A percentile compares a stretch with the other conserved stretches of the same genome.
phyloP scores from a whole-genome alignment of 2,113 vertebrate genomes.

The Corythoichthys intestinalis region DNA sequence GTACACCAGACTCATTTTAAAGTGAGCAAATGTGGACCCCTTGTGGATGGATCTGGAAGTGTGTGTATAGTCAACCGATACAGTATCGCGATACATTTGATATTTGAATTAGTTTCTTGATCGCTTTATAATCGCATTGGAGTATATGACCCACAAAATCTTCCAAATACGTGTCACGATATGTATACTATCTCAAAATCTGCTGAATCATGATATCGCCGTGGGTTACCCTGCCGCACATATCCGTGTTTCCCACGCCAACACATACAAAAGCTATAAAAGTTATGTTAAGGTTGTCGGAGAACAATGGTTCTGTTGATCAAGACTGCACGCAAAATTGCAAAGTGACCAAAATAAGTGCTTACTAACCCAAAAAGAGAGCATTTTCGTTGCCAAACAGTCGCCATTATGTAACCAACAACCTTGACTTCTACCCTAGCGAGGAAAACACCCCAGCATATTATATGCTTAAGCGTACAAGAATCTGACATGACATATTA shows the following conservation, averaged over 20 bases:
- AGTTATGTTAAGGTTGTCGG: not conserved
- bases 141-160: no score
- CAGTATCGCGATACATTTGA: no score
- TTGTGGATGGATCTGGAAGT: conserved; percentile 9
- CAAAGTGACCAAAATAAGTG: conserved; percentile 7
- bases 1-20: no score
- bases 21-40: conserved; percentile 18
- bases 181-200: not conserved
- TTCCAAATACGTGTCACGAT: no score
- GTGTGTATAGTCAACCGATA: no score
- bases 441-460: not conserved
- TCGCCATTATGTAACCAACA: not conserved
- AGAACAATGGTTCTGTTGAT: not conserved
- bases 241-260: not conserved
- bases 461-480: not conserved
- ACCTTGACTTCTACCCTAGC: not conserved
- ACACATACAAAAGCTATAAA: not conserved
- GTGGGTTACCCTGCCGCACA: not conserved
- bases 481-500: not conserved
- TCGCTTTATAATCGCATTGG: no score
- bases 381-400: not conserved
- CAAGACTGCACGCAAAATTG: not conserved
- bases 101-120: no score
- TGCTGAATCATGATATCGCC: not conserved
- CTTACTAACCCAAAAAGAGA: not conserved